Conservation (phyloP, 2,113 vertebrate genomes). For the Hippocampus abdominalis region DNA sequence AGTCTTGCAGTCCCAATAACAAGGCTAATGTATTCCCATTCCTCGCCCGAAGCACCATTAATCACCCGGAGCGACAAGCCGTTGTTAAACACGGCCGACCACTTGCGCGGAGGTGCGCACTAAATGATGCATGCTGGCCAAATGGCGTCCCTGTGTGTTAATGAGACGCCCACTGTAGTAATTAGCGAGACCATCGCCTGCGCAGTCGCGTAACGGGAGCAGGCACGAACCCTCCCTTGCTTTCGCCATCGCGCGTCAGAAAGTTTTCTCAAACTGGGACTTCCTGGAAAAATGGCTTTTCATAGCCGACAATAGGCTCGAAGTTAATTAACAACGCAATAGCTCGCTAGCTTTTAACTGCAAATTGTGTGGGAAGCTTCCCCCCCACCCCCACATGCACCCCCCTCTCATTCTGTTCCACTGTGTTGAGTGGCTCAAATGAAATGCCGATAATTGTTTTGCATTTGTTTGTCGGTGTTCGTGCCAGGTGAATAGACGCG, state of each 20-base stretch:
- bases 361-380: constrained; percentile 33
- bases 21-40: neutral
- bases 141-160: constrained; percentile 54
- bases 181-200: constrained; percentile 61
- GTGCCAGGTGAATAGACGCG: constrained; percentile 43
- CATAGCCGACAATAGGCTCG: neutral
- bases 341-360: constrained; percentile 15
- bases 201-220: constrained; percentile 45
- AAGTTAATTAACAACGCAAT: constrained; percentile 17
- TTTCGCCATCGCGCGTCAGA: constrained; percentile 19
- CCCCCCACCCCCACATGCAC: neutral
- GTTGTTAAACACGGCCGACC: constrained; percentile 36
- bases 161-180: constrained; percentile 55
- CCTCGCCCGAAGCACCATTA: constrained; percentile 21
- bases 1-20: neutral
- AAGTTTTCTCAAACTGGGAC: neutral
- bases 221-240: constrained; percentile 29
- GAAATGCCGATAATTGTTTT: constrained; percentile 55
- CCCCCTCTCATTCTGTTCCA: constrained; percentile 21
- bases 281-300: constrained; percentile 26
- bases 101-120: constrained; percentile 25
- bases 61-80: constrained; percentile 29
- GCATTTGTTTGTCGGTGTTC: constrained; percentile 33
- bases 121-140: constrained; percentile 55
- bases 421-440: constrained; percentile 38